A percentile compares a stretch with the other conserved stretches of the same genome.
These are phyloP conservation scores for Cassiopea andromeda DNA, from an alignment of 30 jellyfish, hydroid and myxozoan genomes.

Conservation along the genomic window DNA sequence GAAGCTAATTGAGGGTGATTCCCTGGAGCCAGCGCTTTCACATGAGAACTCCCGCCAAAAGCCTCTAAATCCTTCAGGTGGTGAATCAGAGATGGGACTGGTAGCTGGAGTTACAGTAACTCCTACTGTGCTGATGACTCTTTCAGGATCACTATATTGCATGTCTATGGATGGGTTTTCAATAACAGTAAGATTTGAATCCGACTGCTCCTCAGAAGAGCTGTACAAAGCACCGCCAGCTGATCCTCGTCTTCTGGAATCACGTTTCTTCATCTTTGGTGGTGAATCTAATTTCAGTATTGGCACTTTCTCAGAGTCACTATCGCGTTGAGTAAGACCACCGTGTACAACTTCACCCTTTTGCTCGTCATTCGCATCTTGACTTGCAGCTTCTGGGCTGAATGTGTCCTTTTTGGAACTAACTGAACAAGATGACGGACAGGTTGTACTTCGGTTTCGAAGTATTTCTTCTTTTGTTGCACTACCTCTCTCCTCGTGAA, in stretches of 20 bases:
- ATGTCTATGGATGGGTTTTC: conserved; percentile 43
- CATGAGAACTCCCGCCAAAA: conserved; percentile 65
- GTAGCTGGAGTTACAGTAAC: conserved; percentile 79
- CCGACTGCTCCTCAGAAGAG: conserved; percentile 7
- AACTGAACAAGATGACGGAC: conserved; percentile 17
- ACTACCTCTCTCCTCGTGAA: conserved; percentile 10
- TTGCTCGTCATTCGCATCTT: too few species aligned
- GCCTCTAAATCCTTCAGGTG: conserved; percentile 72
- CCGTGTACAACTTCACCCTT: background rate
- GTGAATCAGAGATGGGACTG: conserved; percentile 66
- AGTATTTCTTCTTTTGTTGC: background rate
- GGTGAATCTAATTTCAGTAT: conserved; percentile 68
- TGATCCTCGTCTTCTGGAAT: conserved; percentile 50
- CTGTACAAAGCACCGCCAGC: conserved; percentile 1
- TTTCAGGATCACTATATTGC: conserved; percentile 43
- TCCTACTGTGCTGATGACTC: conserved; percentile 66
- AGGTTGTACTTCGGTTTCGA: conserved; percentile 43
- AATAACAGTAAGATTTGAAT: conserved; percentile 21
- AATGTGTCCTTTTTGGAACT: background rate
- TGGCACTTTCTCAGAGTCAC: conserved; percentile 58
- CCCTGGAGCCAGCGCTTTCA: conserved; percentile 76
- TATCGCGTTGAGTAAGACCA: background rate
- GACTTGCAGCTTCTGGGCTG: background rate
- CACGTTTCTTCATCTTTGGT: conserved; percentile 71
- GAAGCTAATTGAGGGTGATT: conserved; percentile 20